Evolutionary conservation across 2,888 invertebrate species (phyloP).

Genomic region (Pseudeuparius sepicola): DNA sequence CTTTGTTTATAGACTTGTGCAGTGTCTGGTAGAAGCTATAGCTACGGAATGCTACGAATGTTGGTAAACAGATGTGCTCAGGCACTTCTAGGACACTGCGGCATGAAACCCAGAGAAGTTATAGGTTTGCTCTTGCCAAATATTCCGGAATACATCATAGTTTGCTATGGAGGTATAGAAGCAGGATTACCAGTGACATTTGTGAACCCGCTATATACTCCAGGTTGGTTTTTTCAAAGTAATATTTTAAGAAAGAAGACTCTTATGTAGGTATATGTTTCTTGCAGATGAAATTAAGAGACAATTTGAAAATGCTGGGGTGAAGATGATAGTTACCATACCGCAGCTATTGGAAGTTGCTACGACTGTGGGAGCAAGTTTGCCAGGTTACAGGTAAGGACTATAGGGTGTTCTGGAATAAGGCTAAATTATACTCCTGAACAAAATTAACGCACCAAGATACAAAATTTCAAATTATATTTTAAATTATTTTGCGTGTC

Average conservation of each 20-base stretch:
- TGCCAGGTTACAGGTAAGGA: constrained; percentile 42
- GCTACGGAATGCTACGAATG: constrained; percentile 48
- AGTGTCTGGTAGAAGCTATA: constrained; percentile 54
- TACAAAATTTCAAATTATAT: too few relatives aligned
- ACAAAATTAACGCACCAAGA: too few relatives aligned
- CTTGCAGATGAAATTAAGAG: constrained; percentile 51
- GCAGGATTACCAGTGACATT: constrained; percentile 58
- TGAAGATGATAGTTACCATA: constrained; percentile 54
- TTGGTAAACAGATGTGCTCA: constrained; percentile 48
- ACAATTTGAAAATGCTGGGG: constrained; percentile 53
- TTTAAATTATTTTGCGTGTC: too few relatives aligned
- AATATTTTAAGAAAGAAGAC: not conserved
- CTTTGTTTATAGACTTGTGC: constrained; percentile 51
- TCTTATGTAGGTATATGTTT: too few relatives aligned
- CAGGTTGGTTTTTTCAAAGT: constrained; percentile 39
- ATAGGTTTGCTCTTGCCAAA: constrained; percentile 59
- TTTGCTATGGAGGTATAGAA: constrained; percentile 55
- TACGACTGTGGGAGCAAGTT: constrained; percentile 43
- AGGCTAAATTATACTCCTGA: too few relatives aligned
- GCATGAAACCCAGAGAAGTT: constrained; percentile 51
- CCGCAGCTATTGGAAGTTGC: constrained; percentile 53
- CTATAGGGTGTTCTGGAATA: too few relatives aligned
- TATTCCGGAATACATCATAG: constrained; percentile 56
- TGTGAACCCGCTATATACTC: constrained; percentile 59
- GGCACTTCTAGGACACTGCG: constrained; percentile 46